Conservation (phyloP, 2,888 invertebrate species). For the Physocephala rufipes region DNA sequence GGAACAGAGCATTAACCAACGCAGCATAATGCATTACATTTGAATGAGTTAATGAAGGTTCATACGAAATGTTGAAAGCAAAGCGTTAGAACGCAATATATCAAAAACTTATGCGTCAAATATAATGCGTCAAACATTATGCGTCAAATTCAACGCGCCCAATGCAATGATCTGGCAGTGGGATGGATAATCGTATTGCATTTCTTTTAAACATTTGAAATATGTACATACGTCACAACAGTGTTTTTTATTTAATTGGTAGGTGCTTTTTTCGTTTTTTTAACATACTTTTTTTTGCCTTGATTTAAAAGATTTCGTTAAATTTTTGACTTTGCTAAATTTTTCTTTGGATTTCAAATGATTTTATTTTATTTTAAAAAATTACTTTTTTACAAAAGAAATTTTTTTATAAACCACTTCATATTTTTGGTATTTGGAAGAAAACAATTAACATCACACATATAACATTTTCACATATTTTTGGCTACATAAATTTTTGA, state of each 20-base stretch:
- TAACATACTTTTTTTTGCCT: background rate
- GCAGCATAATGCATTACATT: conserved; percentile 14
- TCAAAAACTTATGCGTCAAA: too few species aligned
- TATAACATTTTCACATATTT: too few species aligned
- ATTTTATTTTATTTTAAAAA: background rate
- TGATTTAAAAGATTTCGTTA: background rate
- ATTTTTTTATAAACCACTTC: too few species aligned
- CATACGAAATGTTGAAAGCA: background rate
- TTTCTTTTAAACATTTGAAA: conserved; percentile 20
- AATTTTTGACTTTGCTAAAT: background rate
- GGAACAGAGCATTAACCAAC: background rate
- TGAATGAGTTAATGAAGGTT: conserved; percentile 2
- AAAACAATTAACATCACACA: too few species aligned
- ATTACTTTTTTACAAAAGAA: too few species aligned
- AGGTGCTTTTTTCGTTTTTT: conserved; percentile 24
- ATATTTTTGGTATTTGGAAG: background rate
- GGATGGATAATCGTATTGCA: conserved; percentile 13
- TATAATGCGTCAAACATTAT: too few species aligned
- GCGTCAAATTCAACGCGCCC: too few species aligned
- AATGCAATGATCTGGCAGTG: conserved; percentile 23
- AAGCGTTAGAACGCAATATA: too few species aligned
- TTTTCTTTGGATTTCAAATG: background rate
- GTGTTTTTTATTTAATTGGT: conserved; percentile 36
- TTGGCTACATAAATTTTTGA: too few species aligned
- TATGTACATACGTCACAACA: conserved; percentile 23